A percentile compares a stretch with the other conserved stretches of the same genome.
phyloP scores from a whole-genome alignment of 30 jellyfish, hydroid and myxozoan genomes.

The Aurelia sp. region DNA sequence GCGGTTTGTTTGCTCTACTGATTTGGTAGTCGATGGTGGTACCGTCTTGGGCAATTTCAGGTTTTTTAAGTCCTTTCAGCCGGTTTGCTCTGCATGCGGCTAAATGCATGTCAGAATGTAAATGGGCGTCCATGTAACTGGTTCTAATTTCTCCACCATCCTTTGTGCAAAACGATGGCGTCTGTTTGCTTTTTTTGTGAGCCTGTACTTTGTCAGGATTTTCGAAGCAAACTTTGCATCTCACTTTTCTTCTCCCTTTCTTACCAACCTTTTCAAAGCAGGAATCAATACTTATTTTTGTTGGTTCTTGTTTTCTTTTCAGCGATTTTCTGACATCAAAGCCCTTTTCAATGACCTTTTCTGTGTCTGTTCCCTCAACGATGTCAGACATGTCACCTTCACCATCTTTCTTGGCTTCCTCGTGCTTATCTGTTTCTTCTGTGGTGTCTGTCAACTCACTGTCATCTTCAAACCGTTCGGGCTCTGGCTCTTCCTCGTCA shows the following conservation, averaged over 20 bases:
- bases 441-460: no score
- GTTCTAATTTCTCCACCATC: slow-evolving; percentile 33
- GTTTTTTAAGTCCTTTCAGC: slow-evolving; percentile 10
- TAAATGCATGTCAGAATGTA: slow-evolving; percentile 6
- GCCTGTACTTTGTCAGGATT: neutral
- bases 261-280: slow-evolving; percentile 22
- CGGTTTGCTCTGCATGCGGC: slow-evolving; percentile 36
- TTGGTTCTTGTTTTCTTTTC: no score
- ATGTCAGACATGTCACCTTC: no score
- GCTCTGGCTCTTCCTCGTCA: no score
- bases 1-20: slow-evolving; percentile 18
- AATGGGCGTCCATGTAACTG: slow-evolving; percentile 22
- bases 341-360: no score
- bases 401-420: no score
- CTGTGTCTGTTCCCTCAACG: no score
- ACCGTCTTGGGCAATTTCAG: slow-evolving; percentile 18
- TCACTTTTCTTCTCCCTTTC: slow-evolving; percentile 26
- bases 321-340: no score
- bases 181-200: slow-evolving; percentile 23
- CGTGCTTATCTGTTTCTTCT: no score
- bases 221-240: slow-evolving; percentile 32
- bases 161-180: slow-evolving; percentile 5
- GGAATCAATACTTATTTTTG: neutral
- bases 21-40: slow-evolving; percentile 20
- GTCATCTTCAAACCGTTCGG: no score